phyloP scores from a whole-genome alignment of 2,113 vertebrate genomes.

The Atherinomorus stipes region DNA sequence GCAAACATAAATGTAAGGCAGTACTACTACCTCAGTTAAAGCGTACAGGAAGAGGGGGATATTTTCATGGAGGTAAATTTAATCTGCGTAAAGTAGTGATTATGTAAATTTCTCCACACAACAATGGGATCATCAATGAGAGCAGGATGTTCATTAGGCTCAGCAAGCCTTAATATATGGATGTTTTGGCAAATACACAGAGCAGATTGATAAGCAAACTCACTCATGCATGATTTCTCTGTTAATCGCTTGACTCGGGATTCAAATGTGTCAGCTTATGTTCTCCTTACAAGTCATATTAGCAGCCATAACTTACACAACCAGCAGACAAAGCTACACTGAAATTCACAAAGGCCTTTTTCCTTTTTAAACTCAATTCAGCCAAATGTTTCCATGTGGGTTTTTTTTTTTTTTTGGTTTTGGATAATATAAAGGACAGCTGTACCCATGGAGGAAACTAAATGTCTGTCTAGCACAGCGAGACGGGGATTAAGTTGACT shows the following conservation, averaged over 20 bases:
- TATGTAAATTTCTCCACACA: constrained; percentile 77
- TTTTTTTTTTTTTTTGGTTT: not conserved
- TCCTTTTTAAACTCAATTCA: not conserved
- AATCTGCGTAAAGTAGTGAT: constrained; percentile 74
- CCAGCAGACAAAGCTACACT: constrained; percentile 18
- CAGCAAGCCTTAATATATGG: constrained; percentile 76
- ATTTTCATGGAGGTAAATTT: constrained; percentile 75
- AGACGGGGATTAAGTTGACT: too few species aligned
- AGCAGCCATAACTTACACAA: constrained; percentile 21
- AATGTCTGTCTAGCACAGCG: too few species aligned
- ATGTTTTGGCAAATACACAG: constrained; percentile 68
- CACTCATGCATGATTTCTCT: constrained; percentile 69
- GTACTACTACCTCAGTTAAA: constrained; percentile 31
- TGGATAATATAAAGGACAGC: too few species aligned
- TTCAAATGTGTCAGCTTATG: constrained; percentile 65
- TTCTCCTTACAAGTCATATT: constrained; percentile 59
- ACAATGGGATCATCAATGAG: constrained; percentile 82
- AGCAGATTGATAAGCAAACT: constrained; percentile 70
- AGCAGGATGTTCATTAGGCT: constrained; percentile 76
- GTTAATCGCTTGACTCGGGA: constrained; percentile 55
- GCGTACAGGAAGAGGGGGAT: constrained; percentile 44
- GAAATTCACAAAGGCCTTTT: constrained; percentile 1
- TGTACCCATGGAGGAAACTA: too few species aligned
- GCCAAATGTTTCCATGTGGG: too few species aligned
- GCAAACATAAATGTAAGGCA: constrained; percentile 41